Base-by-base conservation (phyloP, 2,113 vertebrate species). In the Corythaeola cristata region DNA sequence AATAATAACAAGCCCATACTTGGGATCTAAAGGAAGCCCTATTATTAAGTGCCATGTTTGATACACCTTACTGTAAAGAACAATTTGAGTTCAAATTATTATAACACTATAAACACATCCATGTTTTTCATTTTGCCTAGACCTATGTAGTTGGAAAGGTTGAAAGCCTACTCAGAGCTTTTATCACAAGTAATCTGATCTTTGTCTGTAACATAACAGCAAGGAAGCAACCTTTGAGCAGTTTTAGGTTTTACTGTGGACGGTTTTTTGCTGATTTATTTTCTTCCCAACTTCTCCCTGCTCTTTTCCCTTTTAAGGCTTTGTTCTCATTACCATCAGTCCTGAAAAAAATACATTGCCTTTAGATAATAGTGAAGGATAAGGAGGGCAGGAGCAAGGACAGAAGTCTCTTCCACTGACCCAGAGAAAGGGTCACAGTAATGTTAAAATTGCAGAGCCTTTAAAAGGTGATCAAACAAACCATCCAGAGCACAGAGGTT, bases 391-490 rank as follows among this genome's bases (percentile, higher is more conserved):
- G n/a, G 6, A 64, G 17, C 50, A 85, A 81, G 64, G 72, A 83
- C 32, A 67, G 35, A 81, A 68, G 52, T 86, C 41, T 71, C n/a
- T 81, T 96, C 58, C n/a, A 84, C 87, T 84, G 77, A 80, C 66
- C 86, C 82, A 72, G 9, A 84, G 58, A 78, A 88, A 67, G 17
- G n/a, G 24, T 78, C 39, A 71, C 35, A 93, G 69, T 69, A 89
- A 92, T 27, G 23, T 82, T 88, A 93, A 92, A 89, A 71, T 59
- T 92, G 64, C 45, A 66, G 12, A 26, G 76, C 20, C 47, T 89
- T 91, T 79, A 85, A 90, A 88, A 80, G 28, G n/a, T 90, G 60
- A 92, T 96, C 90, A 94, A 68, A 95, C 53, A 90, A 85, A n/a
- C n/a, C n/a, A 71, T 79, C 33, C 41, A 56, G 47, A 69, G 62